Conservation (phyloP, 2,113 vertebrate genomes). For the Mastomys coucha region DNA sequence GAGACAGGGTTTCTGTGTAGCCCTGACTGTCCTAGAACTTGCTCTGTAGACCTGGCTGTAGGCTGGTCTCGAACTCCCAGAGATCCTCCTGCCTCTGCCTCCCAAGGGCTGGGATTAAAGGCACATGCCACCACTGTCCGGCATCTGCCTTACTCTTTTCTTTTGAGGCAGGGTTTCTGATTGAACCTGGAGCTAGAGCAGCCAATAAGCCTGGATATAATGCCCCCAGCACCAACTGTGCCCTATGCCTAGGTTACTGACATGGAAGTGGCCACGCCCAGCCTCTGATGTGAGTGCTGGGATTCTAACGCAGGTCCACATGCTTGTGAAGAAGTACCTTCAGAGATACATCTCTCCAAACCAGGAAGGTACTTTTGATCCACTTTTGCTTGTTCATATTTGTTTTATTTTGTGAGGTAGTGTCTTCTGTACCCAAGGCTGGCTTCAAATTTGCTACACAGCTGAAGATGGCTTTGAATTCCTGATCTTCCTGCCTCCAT, state of each 20-base stretch:
- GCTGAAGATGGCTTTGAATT: neutral
- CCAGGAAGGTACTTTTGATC: neutral
- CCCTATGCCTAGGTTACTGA: neutral
- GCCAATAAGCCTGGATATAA: neutral
- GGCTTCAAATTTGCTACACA: neutral
- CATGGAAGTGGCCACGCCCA: neutral
- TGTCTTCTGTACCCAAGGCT: neutral
- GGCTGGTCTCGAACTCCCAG: neutral
- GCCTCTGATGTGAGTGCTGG: neutral
- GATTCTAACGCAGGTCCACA: neutral
- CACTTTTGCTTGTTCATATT: neutral
- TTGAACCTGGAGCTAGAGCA: neutral
- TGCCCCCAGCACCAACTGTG: neutral
- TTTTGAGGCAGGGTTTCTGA: neutral
- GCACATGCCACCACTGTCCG: neutral
- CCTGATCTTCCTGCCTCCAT: neutral
- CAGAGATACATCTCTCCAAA: neutral
- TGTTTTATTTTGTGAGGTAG: neutral
- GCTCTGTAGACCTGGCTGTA: too few relatives aligned
- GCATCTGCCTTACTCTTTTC: neutral
- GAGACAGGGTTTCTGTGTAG: neutral
- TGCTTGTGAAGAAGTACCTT: neutral
- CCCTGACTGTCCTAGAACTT: neutral
- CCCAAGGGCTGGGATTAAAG: neutral
- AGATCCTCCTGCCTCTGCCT: neutral